These are phyloP conservation scores for Carcina quercana DNA, from an alignment of 2,888 invertebrate genomes.

Conservation along the genomic window DNA sequence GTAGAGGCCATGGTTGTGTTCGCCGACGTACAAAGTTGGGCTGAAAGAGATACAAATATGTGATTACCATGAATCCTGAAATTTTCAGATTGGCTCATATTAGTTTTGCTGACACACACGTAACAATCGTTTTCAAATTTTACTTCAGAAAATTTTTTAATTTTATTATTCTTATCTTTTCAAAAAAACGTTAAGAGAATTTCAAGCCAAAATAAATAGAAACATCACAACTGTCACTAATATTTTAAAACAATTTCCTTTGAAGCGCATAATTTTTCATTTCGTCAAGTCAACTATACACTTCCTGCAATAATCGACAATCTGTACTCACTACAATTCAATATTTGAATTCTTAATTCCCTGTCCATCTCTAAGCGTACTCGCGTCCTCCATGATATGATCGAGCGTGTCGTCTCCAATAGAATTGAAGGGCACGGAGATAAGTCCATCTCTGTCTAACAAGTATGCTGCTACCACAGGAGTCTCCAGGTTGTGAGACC, in stretches of 20 bases:
- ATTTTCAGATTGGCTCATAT: too few relatives aligned
- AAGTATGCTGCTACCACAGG: conserved; percentile 94
- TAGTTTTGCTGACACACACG: too few relatives aligned
- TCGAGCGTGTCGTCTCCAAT: conserved; percentile 90
- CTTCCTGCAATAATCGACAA: conserved; percentile 3
- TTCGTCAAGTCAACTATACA: neutral
- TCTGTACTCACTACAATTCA: conserved; percentile 76
- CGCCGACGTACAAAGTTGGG: conserved; percentile 94
- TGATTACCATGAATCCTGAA: conserved; percentile 12
- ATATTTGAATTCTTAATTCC: conserved; percentile 75
- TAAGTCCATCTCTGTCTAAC: conserved; percentile 82
- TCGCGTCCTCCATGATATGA: conserved; percentile 77
- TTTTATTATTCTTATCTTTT: too few relatives aligned
- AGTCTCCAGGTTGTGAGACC: conserved; percentile 91
- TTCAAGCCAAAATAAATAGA: too few relatives aligned
- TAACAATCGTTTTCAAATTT: too few relatives aligned
- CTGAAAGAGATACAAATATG: too few relatives aligned
- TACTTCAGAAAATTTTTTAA: too few relatives aligned
- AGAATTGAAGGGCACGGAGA: conserved; percentile 91
- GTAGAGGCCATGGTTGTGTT: conserved; percentile 88
- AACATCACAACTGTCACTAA: too few relatives aligned
- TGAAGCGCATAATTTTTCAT: neutral
- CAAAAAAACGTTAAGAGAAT: too few relatives aligned
- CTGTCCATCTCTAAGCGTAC: conserved; percentile 67
- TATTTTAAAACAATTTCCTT: too few relatives aligned